phyloP scores from a whole-genome alignment of 2,888 invertebrate genomes.

The Chydorus sphaericus region DNA sequence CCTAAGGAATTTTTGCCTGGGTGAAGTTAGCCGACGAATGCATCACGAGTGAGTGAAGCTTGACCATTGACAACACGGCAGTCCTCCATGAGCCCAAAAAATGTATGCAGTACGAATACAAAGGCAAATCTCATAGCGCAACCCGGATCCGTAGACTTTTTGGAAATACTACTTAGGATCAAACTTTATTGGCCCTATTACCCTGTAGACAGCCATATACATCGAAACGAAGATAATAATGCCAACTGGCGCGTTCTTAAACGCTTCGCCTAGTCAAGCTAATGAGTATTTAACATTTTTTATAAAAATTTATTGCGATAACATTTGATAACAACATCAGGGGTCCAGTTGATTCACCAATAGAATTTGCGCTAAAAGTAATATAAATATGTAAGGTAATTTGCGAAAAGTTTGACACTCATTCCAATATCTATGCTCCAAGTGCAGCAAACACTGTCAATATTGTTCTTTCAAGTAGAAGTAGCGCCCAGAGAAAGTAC shows the following conservation, averaged over 20 bases:
- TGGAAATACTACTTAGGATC: neutral
- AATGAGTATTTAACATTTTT: no score
- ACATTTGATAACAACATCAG: neutral
- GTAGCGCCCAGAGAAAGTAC: neutral
- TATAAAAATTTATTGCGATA: neutral
- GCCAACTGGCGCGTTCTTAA: neutral
- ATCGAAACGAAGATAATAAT: neutral
- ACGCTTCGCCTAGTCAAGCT: neutral
- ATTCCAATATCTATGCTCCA: no score
- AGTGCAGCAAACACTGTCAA: neutral
- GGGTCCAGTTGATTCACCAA: neutral
- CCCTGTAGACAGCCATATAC: neutral
- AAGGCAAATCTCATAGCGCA: neutral
- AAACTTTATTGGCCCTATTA: neutral
- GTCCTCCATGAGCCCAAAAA: neutral
- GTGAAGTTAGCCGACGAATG: neutral
- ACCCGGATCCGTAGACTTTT: neutral
- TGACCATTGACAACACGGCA: no score
- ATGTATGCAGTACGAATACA: neutral
- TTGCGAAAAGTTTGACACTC: neutral
- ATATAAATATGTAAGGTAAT: neutral
- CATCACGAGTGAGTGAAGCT: neutral
- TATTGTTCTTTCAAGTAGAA: neutral
- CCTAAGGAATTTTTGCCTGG: neutral
- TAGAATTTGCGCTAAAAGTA: neutral